Conservation (phyloP, 2,888 invertebrate genomes). For the Mycalesis mineus region DNA sequence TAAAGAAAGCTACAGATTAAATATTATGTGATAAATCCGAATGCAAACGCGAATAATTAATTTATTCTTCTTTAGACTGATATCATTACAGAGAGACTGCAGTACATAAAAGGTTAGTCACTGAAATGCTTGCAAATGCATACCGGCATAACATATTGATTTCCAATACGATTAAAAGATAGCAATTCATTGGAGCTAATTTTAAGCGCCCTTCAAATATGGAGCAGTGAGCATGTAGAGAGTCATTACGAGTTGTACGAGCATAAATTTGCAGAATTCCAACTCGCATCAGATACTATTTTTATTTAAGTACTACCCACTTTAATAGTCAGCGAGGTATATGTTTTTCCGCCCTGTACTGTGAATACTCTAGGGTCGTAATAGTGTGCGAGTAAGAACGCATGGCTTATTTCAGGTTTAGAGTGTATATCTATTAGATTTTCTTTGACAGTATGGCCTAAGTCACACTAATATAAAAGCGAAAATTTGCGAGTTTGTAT, state of each 20-base stretch:
- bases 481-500: no score
- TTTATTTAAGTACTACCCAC: constrained; percentile 18
- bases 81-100: neutral
- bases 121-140: neutral
- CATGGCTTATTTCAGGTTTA: no score
- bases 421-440: no score
- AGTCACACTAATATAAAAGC: no score
- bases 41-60: no score
- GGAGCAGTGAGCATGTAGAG: constrained; percentile 3
- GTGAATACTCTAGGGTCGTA: neutral
- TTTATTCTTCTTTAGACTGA: no score
- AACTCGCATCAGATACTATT: constrained; percentile 13
- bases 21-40: no score
- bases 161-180: neutral
- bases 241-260: neutral
- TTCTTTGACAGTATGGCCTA: no score
- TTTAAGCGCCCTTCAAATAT: constrained; percentile 4
- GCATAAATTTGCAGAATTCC: constrained; percentile 19
- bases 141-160: neutral
- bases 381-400: no score
- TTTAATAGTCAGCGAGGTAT: constrained; percentile 20
- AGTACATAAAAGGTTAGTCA: neutral
- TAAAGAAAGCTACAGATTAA: no score
- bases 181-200: constrained; percentile 4
- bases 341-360: constrained; percentile 18